Base-by-base conservation (phyloP, 2,113 vertebrate species). In the Gallinago undulata region DNA sequence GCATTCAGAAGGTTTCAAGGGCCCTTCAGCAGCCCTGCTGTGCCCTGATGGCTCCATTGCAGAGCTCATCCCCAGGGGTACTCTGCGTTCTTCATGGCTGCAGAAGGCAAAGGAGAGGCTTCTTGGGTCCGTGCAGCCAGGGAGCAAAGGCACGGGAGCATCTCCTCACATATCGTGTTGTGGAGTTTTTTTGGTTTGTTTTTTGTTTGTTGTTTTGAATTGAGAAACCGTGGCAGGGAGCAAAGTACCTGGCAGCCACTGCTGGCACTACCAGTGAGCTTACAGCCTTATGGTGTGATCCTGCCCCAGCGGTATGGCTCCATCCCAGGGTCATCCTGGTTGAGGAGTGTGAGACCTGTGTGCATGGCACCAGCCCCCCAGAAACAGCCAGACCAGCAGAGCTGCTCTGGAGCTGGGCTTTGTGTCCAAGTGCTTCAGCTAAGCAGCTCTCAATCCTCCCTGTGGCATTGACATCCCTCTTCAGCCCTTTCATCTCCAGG, bases 101-200 rank as follows among this genome's bases (percentile, higher is more conserved):
- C 2, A 3, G 14, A 8, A 84, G 43, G 69, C 13, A 57, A 84
- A 57, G 37, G 73, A 79, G 73, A 67, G 51, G 60, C 22, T 78
- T 57, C 78, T 48, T 2, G 2, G 19, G 5, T 81, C n/a, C 0
- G 0, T n/a, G 57, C 57, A 60, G 53, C 43, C 8, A 10, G 25
- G 37, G 45, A 50, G 23, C 2, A 3, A 27, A 74, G n/a, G 51
- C 35, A 22, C 10, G 13, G 83, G 27, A 75, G n/a, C 43, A 11
- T 13, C 19, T 84, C 48, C 31, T 10, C 30, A 24, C 0, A 0
- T 27, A 10, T 11, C 2, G 13, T 55, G 10, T 13, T 11, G 37
- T 23, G n/a, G 7, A 25, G 25, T 27, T 51, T 51, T 16, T 5
- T 18, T 60, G 4, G 14, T 16, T 59, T 76, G 21, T 39, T 53